Evolutionary conservation across 2,888 invertebrate species (phyloP).

Genomic region (Leptinotarsa haldemani): DNA sequence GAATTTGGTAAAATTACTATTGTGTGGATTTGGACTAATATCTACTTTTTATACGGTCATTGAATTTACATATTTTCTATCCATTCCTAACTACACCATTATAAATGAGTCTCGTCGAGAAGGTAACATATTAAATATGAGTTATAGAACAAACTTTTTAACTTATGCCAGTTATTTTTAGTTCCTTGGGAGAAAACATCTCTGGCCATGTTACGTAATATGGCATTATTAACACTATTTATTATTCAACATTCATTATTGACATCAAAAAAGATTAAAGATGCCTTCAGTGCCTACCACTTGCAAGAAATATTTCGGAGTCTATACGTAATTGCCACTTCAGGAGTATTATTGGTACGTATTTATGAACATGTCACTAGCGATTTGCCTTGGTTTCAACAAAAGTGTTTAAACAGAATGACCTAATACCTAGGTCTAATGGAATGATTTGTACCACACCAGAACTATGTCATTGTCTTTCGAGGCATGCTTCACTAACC

Average conservation of each 20-base stretch:
- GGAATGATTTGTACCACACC: no score
- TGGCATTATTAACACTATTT: slow-evolving; percentile 67
- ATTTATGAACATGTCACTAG: not conserved
- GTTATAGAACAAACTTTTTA: not conserved
- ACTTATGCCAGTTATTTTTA: slow-evolving; percentile 28
- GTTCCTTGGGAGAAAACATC: slow-evolving; percentile 64
- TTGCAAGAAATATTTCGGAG: slow-evolving; percentile 66
- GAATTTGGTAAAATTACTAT: slow-evolving; percentile 51
- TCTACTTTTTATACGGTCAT: slow-evolving; percentile 69
- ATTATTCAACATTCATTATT: slow-evolving; percentile 72
- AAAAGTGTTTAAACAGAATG: not conserved
- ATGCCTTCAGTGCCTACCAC: slow-evolving; percentile 62
- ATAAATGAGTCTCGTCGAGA: not conserved
- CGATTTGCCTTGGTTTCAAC: not conserved
- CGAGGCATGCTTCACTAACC: no score
- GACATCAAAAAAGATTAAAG: slow-evolving; percentile 67
- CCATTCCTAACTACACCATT: slow-evolving; percentile 62
- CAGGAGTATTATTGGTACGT: slow-evolving; percentile 66
- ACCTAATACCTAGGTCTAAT: no score
- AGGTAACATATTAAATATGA: slow-evolving; percentile 6
- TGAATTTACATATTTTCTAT: slow-evolving; percentile 70
- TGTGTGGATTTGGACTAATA: slow-evolving; percentile 65
- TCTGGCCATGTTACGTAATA: slow-evolving; percentile 65
- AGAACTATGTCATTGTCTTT: no score
- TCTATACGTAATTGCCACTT: slow-evolving; percentile 68